Conservation (phyloP, 2,113 vertebrate species). For the Phalacrocorax pelagicus region DNA sequence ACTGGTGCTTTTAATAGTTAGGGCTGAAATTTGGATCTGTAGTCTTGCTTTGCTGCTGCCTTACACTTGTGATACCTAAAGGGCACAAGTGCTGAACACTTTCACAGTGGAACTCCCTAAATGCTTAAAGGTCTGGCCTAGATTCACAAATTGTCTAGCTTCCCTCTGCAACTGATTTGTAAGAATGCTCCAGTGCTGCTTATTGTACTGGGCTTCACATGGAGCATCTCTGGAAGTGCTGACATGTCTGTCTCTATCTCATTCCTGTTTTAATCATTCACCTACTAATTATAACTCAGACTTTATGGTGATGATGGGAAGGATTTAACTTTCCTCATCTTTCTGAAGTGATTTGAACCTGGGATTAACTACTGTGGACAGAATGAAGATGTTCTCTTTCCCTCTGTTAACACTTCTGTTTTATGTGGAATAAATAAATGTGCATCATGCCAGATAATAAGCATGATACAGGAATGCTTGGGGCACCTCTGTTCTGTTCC, state of each 20-base stretch:
- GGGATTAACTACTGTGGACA: slow-evolving; percentile 14
- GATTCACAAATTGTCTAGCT: neutral
- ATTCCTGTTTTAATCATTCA: slow-evolving; percentile 1
- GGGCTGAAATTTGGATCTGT: neutral
- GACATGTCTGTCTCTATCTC: neutral
- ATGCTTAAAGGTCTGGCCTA: neutral
- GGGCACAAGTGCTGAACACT: neutral
- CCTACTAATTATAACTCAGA: slow-evolving; percentile 26
- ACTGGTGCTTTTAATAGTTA: neutral
- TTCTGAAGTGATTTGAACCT: slow-evolving; percentile 22
- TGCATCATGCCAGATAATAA: slow-evolving; percentile 16
- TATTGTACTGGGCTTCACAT: neutral
- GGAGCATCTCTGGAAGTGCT: neutral
- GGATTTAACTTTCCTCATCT: slow-evolving; percentile 31
- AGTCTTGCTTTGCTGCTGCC: neutral
- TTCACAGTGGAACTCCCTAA: neutral
- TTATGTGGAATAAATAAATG: slow-evolving; percentile 40
- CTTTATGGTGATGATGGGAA: neutral
- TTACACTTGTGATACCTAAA: neutral
- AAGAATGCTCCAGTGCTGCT: neutral
- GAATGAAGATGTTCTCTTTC: slow-evolving; percentile 14
- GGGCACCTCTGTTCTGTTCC: neutral
- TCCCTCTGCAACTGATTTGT: neutral
- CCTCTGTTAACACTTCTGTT: neutral
- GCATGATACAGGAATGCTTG: neutral